Base-by-base conservation (phyloP, 2,888 invertebrate species). In the Chymomyza caudatula region DNA sequence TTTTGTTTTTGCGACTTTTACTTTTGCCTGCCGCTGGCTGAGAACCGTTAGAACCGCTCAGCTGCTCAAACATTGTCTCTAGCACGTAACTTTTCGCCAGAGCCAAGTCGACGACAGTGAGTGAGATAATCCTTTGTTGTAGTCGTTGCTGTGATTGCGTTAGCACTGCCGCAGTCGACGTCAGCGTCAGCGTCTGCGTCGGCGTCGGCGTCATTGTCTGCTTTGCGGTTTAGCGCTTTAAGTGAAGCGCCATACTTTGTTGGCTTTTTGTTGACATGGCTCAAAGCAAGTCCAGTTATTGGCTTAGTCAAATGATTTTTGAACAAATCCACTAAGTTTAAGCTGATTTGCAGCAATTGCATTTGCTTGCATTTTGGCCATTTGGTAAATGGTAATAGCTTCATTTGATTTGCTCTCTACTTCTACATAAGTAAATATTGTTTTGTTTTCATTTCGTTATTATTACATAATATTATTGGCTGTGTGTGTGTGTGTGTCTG, bases 81-180 rank as follows among this genome's bases (percentile, higher is more conserved):
- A 37, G 37, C 4, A 37, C 4, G 37, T 37, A 47, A 47, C 47
- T 19, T 17, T 20, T 20, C 8, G 20, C 8, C 51, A 19, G 5
- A 51, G 19, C 19, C 19, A 51, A 20, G 51, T 13, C 58, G 60
- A 57, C 70, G 37, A 60, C 43, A 49, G 54, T 29, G 19, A 57
- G 23, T n/a, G 20, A 80, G 86, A 80, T 80, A 80, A 80, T 85
- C 80, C 86, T 76, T 80, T 80, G 73, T 72, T 72, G 71, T 67
- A 68, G 76, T 84, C 8, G n/a, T 29, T 4, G 22, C 22, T n/a
- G 17, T 37, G 25, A 84, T 78, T 85, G 76, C 67, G 67, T 83
- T 83, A 83, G 65, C 63, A 65, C 57, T 67, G 69, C 72, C 3
- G 2, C 20, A 6, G 65, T 75, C 70, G n/a, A n/a, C n/a, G n/a